Evolutionary conservation across 2,113 vertebrate genomes (phyloP), one percentile per base, ranked within the genome.

Genomic region (Pseudonaja textilis): DNA sequence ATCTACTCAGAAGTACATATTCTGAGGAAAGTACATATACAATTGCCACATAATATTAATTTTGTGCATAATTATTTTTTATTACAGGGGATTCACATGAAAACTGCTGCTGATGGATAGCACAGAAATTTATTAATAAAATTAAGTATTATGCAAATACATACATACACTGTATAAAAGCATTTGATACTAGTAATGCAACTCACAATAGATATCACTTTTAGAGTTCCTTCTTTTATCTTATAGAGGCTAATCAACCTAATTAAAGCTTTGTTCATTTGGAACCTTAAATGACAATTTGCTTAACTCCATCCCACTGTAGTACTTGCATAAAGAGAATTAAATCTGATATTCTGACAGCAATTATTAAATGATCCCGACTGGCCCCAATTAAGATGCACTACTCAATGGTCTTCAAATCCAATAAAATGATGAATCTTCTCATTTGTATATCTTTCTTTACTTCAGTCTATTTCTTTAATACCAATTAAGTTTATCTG

Each of bases 331-430:
- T 97, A 98, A 99, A 97, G 98, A 99, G 98, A 99, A 99, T 99
- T 99, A 99, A 99, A 99, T 99, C 98, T 99, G 98, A 99, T 99
- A 99, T 99, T 99, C 98, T 99, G 99, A 99, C 99, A 99, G 99
- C 98, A 99, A 99, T 99, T 99, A 99, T 99, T 98, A 99, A 99
- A 98, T 98, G 98, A 98, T 99, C 98, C 98, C 99, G 98, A 98
- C 98, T 99, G 99, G 98, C 98, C 98, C 98, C 98, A 99, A 99
- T 99, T 99, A 99, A 98, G 98, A 98, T 98, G 98, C 97, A 98
- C 97, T 96, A 98, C 98, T 98, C 98, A 98, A 96, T 97, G 92
- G 97, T 98, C 98, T 98, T 98, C 96, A 98, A 97, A 98, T 97
- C 97, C 95, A 97, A 96, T 96, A 96, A 97, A 97, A 96, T 96